Evolutionary conservation across 2,888 invertebrate genomes (phyloP), one percentile per base, ranked within the genome.

Genomic region (Aphodius granarius): DNA sequence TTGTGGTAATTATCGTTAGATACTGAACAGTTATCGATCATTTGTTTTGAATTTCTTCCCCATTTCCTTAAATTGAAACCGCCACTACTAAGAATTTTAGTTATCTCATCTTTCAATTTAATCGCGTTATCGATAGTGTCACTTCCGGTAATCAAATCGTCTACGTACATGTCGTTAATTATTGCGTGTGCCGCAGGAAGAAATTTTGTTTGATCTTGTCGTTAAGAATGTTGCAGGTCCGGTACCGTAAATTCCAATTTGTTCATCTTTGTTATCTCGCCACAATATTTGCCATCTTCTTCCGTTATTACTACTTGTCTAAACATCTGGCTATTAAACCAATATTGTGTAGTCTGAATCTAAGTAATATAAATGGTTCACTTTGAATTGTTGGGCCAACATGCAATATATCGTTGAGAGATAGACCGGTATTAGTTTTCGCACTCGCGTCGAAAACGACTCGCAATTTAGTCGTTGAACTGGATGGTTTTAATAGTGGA

Each of bases 221-320:
- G 43, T 16, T 15, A 23, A 5, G 13, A 63, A 72, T 5, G 21
- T 72, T 2, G 18, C 43, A 3, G 43, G 64, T 0, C 78, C 75
- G 3, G 78, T 80, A 0, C 81, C 81, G n/a, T 73, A 73, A 22
- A 73, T 66, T 20, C 23, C 21, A 15, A 73, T 65, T 13, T 63
- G 73, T 22, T 73, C 23, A 19, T 73, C 62, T 63, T 3, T 65
- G 16, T 18, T 15, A 66, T 23, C 21, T 63, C 73, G 22, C 73
- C 73, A 73, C 63, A 73, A 73, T 20, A 73, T 64, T 73, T 62
- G n/a, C 21, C n/a, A 65, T 65, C 20, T 20, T 20, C 21, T 6
- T 70, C 21, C 16, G 16, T 22, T 21, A 70, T 20, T 20, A 13
- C 23, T 23, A 71, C 23, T 21, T 71, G 71, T 23, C 71, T 21